phyloP scores from a whole-genome alignment of 2,113 vertebrate species.

The Anhinga anhinga region DNA sequence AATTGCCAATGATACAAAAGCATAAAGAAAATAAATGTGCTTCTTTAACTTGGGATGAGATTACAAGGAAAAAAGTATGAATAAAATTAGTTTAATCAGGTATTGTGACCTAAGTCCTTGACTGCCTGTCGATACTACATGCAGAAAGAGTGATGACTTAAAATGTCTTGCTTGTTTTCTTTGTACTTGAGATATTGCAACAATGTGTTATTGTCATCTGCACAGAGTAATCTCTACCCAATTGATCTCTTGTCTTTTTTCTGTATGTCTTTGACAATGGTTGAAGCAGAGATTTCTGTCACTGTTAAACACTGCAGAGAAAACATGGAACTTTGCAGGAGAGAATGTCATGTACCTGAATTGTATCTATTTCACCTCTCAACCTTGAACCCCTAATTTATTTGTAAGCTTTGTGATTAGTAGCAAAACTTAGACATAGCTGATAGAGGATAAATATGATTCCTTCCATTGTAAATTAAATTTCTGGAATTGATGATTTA shows the following conservation, averaged over 20 bases:
- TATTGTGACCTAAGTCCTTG: neutral
- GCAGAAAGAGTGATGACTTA: neutral
- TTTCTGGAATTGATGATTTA: neutral
- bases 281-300: neutral
- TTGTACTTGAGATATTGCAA: neutral
- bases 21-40: neutral
- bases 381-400: neutral
- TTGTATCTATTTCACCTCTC: neutral
- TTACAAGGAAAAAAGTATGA: neutral
- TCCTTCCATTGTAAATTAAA: neutral
- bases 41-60: neutral
- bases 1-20: neutral
- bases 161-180: neutral
- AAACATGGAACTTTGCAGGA: neutral
- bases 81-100: neutral
- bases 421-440: neutral
- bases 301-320: neutral
- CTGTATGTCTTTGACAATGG: neutral
- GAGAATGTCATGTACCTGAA: neutral
- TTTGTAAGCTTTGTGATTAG: neutral
- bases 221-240: neutral
- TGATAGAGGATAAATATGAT: neutral
- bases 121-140: neutral
- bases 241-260: slow-evolving; percentile 29
- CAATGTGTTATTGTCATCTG: neutral